A percentile compares a stretch with the other conserved stretches of the same genome.
These are phyloP conservation scores for Magallana gigas DNA, from an alignment of 1,140 invertebrate genomes.

Conservation along the genomic window DNA sequence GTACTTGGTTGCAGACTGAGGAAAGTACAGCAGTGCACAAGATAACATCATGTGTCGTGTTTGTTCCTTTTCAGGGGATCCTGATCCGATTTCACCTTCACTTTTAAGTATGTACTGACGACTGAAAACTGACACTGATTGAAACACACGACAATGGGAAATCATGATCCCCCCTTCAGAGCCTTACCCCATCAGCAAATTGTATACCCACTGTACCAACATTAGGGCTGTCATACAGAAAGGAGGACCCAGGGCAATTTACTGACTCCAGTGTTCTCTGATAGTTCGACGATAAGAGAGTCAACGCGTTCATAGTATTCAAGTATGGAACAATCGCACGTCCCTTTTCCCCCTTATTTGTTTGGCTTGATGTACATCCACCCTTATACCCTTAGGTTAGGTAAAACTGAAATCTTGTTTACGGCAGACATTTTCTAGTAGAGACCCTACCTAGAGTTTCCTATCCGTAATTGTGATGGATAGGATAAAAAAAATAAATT, in stretches of 20 bases:
- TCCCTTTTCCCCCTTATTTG: conserved; percentile 11
- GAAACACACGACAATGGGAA: background rate
- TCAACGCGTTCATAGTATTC: conserved; percentile 15
- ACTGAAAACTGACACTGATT: background rate
- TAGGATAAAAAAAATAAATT: conserved; percentile 24
- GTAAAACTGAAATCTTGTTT: background rate
- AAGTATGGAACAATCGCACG: background rate
- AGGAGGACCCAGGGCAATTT: background rate
- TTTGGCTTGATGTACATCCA: background rate
- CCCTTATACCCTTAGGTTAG: background rate
- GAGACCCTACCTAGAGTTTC: background rate
- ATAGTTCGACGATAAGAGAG: conserved; percentile 22
- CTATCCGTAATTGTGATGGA: conserved; percentile 6
- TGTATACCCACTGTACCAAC: background rate
- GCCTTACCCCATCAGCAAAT: background rate
- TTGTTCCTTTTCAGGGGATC: no score
- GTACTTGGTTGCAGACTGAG: no score
- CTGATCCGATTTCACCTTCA: background rate
- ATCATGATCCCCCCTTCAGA: no score
- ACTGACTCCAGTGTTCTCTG: conserved; percentile 27
- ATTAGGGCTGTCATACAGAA: background rate
- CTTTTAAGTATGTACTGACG: background rate
- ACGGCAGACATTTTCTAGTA: background rate
- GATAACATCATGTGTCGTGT: no score
- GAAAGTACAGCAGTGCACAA: no score